phyloP scores from a whole-genome alignment of 2,888 invertebrate genomes.

The Tryphoninae sp. region DNA sequence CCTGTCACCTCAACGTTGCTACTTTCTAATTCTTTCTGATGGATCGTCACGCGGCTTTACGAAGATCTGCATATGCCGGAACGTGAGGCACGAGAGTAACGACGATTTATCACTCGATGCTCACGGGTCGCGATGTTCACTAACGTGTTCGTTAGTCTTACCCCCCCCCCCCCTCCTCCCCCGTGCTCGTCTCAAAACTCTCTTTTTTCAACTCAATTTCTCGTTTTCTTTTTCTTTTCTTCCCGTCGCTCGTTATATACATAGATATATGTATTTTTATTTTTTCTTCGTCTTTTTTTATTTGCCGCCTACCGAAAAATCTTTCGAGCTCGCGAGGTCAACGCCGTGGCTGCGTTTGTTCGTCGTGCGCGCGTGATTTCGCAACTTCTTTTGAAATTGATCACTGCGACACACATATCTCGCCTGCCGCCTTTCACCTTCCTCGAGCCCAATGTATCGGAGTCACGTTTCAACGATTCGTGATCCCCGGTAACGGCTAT shows the following conservation, averaged over 20 bases:
- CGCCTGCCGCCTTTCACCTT: slow-evolving; percentile 28
- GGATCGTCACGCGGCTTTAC: slow-evolving; percentile 19
- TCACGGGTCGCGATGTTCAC: background rate
- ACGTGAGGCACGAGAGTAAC: background rate
- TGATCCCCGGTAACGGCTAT: slow-evolving; percentile 19
- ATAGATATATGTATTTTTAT: background rate
- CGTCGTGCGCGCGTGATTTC: slow-evolving; percentile 9
- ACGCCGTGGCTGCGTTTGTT: too few relatives aligned
- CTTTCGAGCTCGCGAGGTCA: background rate
- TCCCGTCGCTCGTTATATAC: too few relatives aligned
- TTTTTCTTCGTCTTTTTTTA: background rate
- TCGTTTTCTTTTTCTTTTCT: background rate
- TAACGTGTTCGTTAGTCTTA: background rate
- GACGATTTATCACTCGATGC: slow-evolving; percentile 29
- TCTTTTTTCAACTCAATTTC: background rate
- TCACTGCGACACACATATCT: slow-evolving; percentile 6
- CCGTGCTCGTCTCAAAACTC: background rate
- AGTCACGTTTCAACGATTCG: slow-evolving; percentile 44
- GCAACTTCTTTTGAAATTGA: slow-evolving; percentile 40
- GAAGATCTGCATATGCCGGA: slow-evolving; percentile 1
- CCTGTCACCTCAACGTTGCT: background rate
- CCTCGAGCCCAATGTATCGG: slow-evolving; percentile 3
- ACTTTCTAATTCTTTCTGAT: slow-evolving; percentile 36
- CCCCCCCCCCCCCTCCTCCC: too few relatives aligned
- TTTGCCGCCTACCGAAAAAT: slow-evolving; percentile 13